A percentile compares a stretch with the other conserved stretches of the same genome.
phyloP scores from a whole-genome alignment of 1,140 invertebrate species.

The Pseudomyrmex pallidus region DNA sequence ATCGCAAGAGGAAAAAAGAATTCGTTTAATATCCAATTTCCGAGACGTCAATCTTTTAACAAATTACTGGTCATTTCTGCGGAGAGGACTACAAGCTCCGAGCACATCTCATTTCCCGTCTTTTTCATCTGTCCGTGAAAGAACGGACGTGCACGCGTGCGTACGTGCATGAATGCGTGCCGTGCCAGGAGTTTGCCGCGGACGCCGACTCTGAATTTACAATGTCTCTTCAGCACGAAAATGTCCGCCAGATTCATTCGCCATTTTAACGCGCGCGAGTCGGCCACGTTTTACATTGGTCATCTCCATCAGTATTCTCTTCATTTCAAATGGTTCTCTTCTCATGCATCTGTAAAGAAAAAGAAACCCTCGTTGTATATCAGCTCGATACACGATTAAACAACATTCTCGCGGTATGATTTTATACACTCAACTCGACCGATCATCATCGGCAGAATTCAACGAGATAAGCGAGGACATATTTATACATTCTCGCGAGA shows the following conservation, averaged over 20 bases:
- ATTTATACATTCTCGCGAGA: constrained; percentile 16
- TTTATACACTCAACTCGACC: background rate
- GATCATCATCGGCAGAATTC: background rate
- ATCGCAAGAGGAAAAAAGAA: constrained; percentile 64
- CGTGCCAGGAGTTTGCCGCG: constrained; percentile 34
- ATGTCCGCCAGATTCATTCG: constrained; percentile 33
- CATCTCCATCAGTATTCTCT: background rate
- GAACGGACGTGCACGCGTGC: constrained; percentile 36
- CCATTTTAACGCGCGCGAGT: constrained; percentile 26
- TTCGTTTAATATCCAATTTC: constrained; percentile 82
- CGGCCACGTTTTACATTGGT: constrained; percentile 17
- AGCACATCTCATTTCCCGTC: constrained; percentile 76
- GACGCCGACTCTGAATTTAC: constrained; percentile 49
- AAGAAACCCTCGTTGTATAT: background rate
- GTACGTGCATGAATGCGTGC: constrained; percentile 44
- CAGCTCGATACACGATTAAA: background rate
- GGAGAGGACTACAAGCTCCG: constrained; percentile 60
- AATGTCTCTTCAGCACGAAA: constrained; percentile 33
- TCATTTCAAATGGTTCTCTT: background rate
- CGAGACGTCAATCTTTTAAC: constrained; percentile 81
- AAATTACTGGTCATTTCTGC: constrained; percentile 79
- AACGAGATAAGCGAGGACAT: background rate
- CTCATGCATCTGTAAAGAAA: background rate
- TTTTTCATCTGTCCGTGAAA: constrained; percentile 63
- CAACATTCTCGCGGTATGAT: background rate